Percentiles rank a stretch among this genome's conserved stretches.
Evolutionary conservation across 2,797 vertebrate genomes (phyloP).

Genomic region (Rhynchotus rufescens): DNA sequence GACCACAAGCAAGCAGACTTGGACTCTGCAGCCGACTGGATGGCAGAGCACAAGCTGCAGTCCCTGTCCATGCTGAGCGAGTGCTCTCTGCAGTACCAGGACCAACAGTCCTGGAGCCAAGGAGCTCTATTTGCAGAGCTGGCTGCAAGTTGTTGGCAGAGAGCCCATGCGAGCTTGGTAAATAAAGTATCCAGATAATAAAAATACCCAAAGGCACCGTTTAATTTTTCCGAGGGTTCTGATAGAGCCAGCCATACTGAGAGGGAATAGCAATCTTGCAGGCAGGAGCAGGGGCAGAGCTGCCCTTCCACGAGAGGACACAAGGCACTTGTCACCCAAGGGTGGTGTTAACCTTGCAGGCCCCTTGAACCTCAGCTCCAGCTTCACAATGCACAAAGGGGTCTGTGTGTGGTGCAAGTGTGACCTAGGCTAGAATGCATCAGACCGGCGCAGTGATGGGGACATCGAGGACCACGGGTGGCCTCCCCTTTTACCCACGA

Average conservation of each 20-base stretch:
- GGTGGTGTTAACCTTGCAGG: background rate
- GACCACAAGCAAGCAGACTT: constrained; percentile 13
- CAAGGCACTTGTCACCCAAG: background rate
- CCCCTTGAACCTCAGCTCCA: background rate
- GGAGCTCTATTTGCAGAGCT: constrained; percentile 71
- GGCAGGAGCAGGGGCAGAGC: background rate
- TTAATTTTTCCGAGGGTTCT: constrained; percentile 45
- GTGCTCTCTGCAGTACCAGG: constrained; percentile 67
- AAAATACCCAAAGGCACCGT: constrained; percentile 65
- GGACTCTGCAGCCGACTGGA: constrained; percentile 22
- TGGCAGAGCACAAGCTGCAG: constrained; percentile 52
- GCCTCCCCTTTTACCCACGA: background rate
- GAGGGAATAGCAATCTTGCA: background rate
- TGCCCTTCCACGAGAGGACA: background rate
- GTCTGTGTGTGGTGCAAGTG: background rate
- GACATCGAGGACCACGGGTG: background rate
- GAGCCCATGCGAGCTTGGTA: constrained; percentile 49
- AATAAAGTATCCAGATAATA: constrained; percentile 73
- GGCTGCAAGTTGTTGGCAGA: constrained; percentile 58
- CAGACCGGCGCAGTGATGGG: background rate
- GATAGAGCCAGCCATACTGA: constrained; percentile 10
- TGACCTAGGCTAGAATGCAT: background rate
- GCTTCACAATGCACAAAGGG: background rate
- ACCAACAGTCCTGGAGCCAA: constrained; percentile 71
- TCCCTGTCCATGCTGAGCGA: constrained; percentile 52